phyloP scores from a whole-genome alignment of 2,888 invertebrate species.

The Pediacus dermestoides region DNA sequence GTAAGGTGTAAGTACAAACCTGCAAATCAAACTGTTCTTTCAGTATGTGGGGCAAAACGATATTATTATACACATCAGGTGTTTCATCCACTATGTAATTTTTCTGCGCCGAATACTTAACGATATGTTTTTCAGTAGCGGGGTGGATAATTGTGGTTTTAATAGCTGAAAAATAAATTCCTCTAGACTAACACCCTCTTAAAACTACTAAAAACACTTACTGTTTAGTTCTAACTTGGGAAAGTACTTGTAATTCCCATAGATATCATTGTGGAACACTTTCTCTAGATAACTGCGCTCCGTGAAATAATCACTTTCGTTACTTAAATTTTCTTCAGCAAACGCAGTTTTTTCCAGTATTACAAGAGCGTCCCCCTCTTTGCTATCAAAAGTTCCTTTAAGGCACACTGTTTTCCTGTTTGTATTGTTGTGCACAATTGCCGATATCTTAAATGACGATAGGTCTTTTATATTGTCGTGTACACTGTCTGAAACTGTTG shows the following conservation, averaged over 20 bases:
- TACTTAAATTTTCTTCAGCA: constrained; percentile 59
- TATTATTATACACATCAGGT: constrained; percentile 69
- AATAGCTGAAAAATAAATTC: constrained; percentile 60
- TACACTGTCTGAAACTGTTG: constrained; percentile 23
- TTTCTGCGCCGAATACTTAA: constrained; percentile 76
- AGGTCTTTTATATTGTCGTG: constrained; percentile 52
- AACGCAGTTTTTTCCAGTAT: constrained; percentile 81
- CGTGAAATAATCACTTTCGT: constrained; percentile 57
- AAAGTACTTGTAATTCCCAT: constrained; percentile 74
- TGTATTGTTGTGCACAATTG: constrained; percentile 69
- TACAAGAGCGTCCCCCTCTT: constrained; percentile 65
- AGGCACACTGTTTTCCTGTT: constrained; percentile 68
- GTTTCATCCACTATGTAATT: constrained; percentile 80
- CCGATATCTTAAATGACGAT: constrained; percentile 63
- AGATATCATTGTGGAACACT: constrained; percentile 78
- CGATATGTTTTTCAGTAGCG: constrained; percentile 87
- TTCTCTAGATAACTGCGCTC: constrained; percentile 58
- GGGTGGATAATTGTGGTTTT: constrained; percentile 90
- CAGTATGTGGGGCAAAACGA: constrained; percentile 74
- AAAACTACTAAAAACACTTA: constrained; percentile 46
- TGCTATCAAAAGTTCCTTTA: constrained; percentile 64
- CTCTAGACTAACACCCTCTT: constrained; percentile 9
- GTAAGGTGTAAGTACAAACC: constrained; percentile 53
- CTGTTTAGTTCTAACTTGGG: constrained; percentile 55
- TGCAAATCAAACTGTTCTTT: constrained; percentile 73